phyloP scores from a whole-genome alignment of 2,113 vertebrate genomes.

The Dermatemys mawii region DNA sequence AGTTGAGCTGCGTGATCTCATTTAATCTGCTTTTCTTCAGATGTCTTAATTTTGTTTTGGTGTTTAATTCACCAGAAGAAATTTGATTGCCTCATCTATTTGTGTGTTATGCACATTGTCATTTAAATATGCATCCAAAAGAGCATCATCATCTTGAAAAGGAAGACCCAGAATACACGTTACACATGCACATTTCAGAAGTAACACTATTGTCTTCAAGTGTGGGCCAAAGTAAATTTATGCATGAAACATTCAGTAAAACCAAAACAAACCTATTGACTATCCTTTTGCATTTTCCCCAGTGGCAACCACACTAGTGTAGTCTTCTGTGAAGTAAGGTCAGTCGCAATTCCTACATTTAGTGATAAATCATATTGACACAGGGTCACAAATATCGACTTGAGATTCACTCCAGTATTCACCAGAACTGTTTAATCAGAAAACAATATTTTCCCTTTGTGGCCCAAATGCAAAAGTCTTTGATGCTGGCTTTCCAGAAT shows the following conservation, averaged over 20 bases:
- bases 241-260: conserved; percentile 10
- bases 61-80: background rate
- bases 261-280: background rate
- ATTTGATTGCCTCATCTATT: background rate
- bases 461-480: background rate
- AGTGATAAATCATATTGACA: background rate
- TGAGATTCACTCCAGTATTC: background rate
- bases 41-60: background rate
- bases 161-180: background rate
- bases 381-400: background rate
- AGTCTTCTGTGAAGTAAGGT: background rate
- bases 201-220: background rate
- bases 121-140: background rate
- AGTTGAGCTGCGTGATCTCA: background rate
- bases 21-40: background rate
- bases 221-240: background rate
- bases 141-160: background rate
- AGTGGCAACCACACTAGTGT: background rate
- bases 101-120: background rate
- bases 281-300: background rate
- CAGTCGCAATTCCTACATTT: background rate
- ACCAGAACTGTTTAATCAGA: background rate
- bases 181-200: background rate
- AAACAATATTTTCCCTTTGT: background rate
- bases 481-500: background rate